A percentile compares a stretch with the other conserved stretches of the same genome.
phyloP scores from a whole-genome alignment of 2,113 vertebrate genomes.

The Chaenogobius annularis region DNA sequence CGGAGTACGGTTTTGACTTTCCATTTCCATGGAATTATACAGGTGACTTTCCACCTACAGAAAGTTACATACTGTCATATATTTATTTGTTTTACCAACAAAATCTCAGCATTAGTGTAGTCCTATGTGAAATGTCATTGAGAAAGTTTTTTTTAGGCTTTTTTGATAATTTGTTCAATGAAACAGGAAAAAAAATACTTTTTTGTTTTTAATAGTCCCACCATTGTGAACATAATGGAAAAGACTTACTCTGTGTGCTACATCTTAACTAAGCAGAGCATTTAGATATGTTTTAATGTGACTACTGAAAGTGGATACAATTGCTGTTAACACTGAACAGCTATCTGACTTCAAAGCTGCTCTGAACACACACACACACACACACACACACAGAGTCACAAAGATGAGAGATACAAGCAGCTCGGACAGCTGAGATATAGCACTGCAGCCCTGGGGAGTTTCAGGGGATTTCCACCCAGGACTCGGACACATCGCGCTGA shows the following conservation, averaged over 20 bases:
- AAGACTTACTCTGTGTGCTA: background rate
- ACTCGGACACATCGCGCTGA: slow-evolving; percentile 68
- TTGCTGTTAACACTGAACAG: slow-evolving; percentile 71
- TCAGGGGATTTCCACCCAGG: slow-evolving; percentile 73
- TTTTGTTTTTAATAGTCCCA: background rate
- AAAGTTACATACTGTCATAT: background rate
- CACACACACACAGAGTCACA: slow-evolving; percentile 18
- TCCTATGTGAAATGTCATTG: no score
- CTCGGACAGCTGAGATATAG: slow-evolving; percentile 71
- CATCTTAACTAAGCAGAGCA: slow-evolving; percentile 39
- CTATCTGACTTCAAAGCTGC: slow-evolving; percentile 70
- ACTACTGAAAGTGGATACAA: slow-evolving; percentile 58
- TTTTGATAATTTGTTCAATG: background rate
- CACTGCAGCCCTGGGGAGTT: slow-evolving; percentile 68
- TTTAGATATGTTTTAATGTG: slow-evolving; percentile 45
- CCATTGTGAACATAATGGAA: background rate
- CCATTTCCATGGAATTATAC: no score
- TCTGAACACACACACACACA: slow-evolving; percentile 37
- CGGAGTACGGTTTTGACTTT: no score
- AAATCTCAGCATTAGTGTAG: background rate
- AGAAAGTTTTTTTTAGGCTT: background rate
- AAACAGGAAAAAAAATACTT: background rate
- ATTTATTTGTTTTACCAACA: background rate
- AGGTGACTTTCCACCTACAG: no score
- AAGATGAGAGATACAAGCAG: slow-evolving; percentile 56